Evolutionary conservation across 2,888 invertebrate species (phyloP).

Genomic region (Drosophila phalerata): DNA sequence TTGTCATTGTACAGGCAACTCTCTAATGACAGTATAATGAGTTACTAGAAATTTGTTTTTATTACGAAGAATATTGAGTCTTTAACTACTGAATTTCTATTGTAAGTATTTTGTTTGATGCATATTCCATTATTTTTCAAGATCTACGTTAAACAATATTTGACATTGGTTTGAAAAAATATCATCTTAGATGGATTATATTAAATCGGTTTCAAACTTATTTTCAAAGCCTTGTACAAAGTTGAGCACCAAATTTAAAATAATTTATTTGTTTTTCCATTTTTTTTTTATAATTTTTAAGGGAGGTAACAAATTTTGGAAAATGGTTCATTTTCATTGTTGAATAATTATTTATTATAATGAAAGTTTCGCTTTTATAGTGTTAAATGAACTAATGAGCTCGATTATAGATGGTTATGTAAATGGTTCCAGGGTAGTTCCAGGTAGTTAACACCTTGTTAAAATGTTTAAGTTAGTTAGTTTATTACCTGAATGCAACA

Average conservation of each 20-base stretch:
- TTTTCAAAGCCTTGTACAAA: too few species aligned
- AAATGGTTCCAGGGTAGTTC: conserved; percentile 1
- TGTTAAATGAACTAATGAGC: conserved; percentile 2
- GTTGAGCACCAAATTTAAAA: too few species aligned
- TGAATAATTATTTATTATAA: not conserved
- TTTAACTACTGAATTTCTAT: not conserved
- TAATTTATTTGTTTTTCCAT: too few species aligned
- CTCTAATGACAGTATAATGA: not conserved
- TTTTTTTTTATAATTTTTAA: too few species aligned
- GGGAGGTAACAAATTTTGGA: not conserved
- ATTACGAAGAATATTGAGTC: not conserved
- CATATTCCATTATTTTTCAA: too few species aligned
- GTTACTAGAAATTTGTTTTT: not conserved
- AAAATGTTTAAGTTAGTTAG: conserved; percentile 1
- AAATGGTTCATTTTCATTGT: not conserved
- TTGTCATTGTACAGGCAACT: not conserved
- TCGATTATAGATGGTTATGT: conserved; percentile 4
- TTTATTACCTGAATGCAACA: conserved; percentile 12
- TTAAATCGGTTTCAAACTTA: too few species aligned
- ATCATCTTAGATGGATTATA: too few species aligned
- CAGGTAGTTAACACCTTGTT: conserved; percentile 10
- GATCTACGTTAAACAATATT: too few species aligned
- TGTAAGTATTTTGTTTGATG: too few species aligned
- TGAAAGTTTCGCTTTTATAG: not conserved
- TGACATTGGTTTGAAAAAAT: too few species aligned